Evolutionary conservation across 2,888 invertebrate genomes (phyloP).

Genomic region (Mythimna pallens): DNA sequence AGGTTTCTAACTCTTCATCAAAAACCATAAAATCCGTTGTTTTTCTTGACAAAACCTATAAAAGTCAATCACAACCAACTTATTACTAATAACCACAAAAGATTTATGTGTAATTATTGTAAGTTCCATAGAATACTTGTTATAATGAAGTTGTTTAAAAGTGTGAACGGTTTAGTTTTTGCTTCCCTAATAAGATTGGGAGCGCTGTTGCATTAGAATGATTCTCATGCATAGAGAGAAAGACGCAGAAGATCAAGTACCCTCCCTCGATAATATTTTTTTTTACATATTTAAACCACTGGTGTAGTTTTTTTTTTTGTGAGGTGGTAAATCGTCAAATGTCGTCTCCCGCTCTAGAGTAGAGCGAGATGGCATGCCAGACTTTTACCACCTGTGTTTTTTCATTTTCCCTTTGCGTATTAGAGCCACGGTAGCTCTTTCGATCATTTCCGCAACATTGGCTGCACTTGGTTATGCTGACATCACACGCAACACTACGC

Average conservation of each 20-base stretch:
- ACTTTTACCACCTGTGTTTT: no score
- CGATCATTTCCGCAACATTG: no score
- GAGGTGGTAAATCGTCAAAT: no score
- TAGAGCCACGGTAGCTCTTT: no score
- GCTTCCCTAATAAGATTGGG: conserved; percentile 20
- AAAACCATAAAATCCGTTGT: no score
- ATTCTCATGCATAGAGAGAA: neutral
- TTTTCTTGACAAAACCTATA: neutral
- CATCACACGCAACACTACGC: no score
- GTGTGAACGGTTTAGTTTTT: conserved; percentile 37
- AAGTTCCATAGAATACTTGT: neutral
- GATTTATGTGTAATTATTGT: conserved; percentile 1
- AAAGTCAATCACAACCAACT: conserved; percentile 3
- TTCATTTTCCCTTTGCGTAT: no score
- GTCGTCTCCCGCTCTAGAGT: no score
- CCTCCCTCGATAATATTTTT: neutral
- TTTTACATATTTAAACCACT: neutral
- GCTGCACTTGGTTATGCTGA: no score
- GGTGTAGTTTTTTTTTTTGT: no score
- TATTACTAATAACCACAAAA: conserved; percentile 4
- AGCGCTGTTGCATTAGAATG: conserved; percentile 28
- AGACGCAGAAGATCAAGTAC: conserved; percentile 26
- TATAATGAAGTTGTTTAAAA: conserved; percentile 38
- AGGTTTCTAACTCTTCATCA: no score
- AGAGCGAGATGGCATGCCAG: no score